Conservation (phyloP, 1,140 invertebrate species). For the Heliconius nattereri region DNA sequence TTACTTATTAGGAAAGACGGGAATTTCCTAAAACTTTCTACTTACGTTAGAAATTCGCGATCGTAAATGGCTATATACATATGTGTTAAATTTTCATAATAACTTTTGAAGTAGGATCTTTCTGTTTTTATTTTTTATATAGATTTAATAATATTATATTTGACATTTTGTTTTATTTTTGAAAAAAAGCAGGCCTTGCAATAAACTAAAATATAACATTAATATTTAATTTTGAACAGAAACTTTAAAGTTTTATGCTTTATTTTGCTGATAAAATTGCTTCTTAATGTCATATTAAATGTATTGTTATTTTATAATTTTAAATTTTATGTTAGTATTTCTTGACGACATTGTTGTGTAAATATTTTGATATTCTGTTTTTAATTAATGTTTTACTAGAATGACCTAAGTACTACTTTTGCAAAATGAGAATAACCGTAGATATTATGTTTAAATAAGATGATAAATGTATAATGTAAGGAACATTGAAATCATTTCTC, state of each 20-base stretch:
- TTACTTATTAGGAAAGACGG: conserved; percentile 25
- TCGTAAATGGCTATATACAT: conserved; percentile 7
- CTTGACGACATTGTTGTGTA: conserved; percentile 70
- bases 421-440: conserved; percentile 48
- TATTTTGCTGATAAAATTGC: conserved; percentile 57
- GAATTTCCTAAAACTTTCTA: conserved; percentile 26
- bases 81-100: conserved; percentile 3
- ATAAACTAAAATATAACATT: conserved; percentile 48
- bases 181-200: conserved; percentile 49
- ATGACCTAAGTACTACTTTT: conserved; percentile 45
- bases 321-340: conserved; percentile 64
- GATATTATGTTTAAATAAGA: conserved; percentile 44
- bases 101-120: conserved; percentile 13
- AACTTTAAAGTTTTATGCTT: conserved; percentile 56
- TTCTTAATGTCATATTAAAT: conserved; percentile 54
- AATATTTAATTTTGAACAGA: conserved; percentile 53
- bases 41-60: conserved; percentile 20
- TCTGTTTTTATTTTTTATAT: conserved; percentile 37
- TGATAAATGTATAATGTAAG: conserved; percentile 59
- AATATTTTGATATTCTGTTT: conserved; percentile 69
- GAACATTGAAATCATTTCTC: conserved; percentile 63
- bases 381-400: conserved; percentile 54
- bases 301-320: conserved; percentile 66
- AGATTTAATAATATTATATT: conserved; percentile 22
- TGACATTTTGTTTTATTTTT: conserved; percentile 27